Evolutionary conservation across 2,888 invertebrate genomes (phyloP).

Genomic region (Zootermopsis nevadensis): DNA sequence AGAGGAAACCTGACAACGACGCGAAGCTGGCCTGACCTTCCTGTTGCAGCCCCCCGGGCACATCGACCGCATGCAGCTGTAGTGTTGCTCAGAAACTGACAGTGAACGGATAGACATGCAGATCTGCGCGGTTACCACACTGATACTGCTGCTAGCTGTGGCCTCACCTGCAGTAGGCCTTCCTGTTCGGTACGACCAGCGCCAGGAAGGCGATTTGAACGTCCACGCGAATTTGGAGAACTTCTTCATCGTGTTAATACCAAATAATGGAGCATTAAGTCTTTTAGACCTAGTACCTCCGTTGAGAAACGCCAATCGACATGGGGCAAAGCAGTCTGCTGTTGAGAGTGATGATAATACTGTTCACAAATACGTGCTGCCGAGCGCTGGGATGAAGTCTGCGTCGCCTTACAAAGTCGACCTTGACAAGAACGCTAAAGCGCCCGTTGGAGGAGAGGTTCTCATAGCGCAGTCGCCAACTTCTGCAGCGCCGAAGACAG

Average conservation of each 20-base stretch:
- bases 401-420: slow-evolving; percentile 26
- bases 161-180: slow-evolving; percentile 49
- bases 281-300: slow-evolving; percentile 22
- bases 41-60: slow-evolving; percentile 16
- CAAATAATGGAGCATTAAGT: slow-evolving; percentile 65
- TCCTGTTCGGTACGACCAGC: slow-evolving; percentile 72
- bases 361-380: neutral
- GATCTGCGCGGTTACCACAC: neutral
- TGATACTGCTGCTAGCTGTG: neutral
- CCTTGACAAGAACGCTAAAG: neutral
- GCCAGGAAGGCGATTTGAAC: slow-evolving; percentile 82
- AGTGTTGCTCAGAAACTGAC: neutral
- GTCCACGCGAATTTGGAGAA: slow-evolving; percentile 80
- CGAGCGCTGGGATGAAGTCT: neutral
- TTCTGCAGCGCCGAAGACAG: neutral
- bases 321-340: neutral
- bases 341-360: neutral
- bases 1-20: neutral
- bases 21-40: neutral
- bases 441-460: neutral
- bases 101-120: neutral
- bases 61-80: neutral
- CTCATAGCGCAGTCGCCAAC: neutral
- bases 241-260: slow-evolving; percentile 75
- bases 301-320: slow-evolving; percentile 60